Conservation (phyloP, 2,888 invertebrate genomes). For the Zootermopsis nevadensis region DNA sequence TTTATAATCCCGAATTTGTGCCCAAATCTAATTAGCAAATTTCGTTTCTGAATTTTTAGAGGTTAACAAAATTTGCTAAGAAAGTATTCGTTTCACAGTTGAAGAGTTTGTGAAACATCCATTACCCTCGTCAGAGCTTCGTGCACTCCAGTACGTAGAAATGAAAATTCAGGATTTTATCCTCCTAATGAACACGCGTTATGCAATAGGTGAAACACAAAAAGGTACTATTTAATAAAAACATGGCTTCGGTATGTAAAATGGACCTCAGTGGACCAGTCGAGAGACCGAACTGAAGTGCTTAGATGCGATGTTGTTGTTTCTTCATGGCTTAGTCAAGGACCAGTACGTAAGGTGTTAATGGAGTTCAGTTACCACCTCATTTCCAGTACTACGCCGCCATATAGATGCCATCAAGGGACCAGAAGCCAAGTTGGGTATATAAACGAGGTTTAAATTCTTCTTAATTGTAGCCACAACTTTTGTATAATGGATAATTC, state of each 20-base stretch:
- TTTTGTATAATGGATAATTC: no score
- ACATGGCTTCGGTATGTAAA: neutral
- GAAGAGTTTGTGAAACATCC: neutral
- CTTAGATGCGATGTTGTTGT: neutral
- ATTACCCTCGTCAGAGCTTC: slow-evolving; percentile 17
- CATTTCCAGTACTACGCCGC: neutral
- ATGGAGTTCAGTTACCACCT: slow-evolving; percentile 38
- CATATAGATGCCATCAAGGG: no score
- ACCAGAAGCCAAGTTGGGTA: neutral
- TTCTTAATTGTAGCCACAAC: neutral
- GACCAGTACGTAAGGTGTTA: slow-evolving; percentile 20
- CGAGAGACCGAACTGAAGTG: neutral
- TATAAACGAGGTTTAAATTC: slow-evolving; percentile 8
- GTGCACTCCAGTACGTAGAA: neutral
- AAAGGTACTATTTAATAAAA: slow-evolving; percentile 20
- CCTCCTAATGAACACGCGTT: neutral
- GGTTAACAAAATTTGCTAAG: neutral
- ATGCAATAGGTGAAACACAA: slow-evolving; percentile 24
- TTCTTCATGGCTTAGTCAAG: neutral
- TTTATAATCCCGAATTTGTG: no score
- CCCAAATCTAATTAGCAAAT: no score
- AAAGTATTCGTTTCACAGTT: neutral
- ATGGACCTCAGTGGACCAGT: slow-evolving; percentile 1
- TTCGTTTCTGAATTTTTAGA: neutral
- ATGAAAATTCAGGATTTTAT: neutral